Evolutionary conservation across 2,797 vertebrate species (phyloP).

Genomic region (Nannoperca obscura): DNA sequence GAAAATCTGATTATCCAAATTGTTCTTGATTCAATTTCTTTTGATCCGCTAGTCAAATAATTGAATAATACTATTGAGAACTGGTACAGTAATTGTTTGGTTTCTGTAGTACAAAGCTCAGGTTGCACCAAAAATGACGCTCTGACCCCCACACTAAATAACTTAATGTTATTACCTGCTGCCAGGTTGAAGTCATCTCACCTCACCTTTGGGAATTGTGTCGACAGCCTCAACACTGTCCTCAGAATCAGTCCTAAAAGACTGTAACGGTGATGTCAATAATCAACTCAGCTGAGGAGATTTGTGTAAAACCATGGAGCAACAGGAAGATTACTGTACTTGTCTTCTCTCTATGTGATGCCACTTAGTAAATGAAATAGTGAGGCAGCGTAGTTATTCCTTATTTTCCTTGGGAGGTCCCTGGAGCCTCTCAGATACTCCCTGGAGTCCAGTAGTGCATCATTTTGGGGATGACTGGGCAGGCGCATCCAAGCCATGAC

Average conservation of each 20-base stretch:
- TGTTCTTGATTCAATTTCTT: background rate
- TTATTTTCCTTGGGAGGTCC: constrained; percentile 20
- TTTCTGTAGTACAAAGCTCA: background rate
- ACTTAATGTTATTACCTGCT: constrained; percentile 34
- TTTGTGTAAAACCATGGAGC: background rate
- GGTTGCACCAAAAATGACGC: background rate
- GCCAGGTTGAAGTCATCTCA: constrained; percentile 4
- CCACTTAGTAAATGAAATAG: constrained; percentile 50
- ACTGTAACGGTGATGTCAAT: too few species aligned
- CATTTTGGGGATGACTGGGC: constrained; percentile 52
- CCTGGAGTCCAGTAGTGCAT: constrained; percentile 19
- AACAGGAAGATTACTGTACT: background rate
- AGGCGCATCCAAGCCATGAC: constrained; percentile 52
- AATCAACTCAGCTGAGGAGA: background rate
- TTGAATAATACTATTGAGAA: background rate
- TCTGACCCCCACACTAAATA: constrained; percentile 3
- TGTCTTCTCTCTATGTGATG: constrained; percentile 21
- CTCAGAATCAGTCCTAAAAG: background rate
- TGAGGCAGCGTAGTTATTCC: background rate
- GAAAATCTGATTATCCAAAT: background rate
- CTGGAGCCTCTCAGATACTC: constrained; percentile 15
- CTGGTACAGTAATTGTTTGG: background rate
- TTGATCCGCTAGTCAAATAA: background rate
- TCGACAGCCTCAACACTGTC: constrained; percentile 5
- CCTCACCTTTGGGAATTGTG: constrained; percentile 16